Evolutionary conservation across 2,888 invertebrate species (phyloP).

Genomic region (Cryptops parisi): DNA sequence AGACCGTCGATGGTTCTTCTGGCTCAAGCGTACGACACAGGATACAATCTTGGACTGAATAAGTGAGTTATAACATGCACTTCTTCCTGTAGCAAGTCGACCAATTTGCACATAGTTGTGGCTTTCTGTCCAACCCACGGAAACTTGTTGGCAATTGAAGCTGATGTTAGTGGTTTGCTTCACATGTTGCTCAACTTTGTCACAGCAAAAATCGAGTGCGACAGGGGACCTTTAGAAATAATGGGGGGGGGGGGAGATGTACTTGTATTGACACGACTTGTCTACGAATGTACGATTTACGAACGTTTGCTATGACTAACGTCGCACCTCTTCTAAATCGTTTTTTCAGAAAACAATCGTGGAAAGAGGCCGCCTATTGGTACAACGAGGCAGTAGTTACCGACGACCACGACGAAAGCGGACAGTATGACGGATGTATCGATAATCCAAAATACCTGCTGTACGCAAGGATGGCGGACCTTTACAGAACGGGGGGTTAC

Average conservation of each 20-base stretch:
- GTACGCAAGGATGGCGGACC: slow-evolving; percentile 36
- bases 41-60: slow-evolving; percentile 30
- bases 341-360: slow-evolving; percentile 27
- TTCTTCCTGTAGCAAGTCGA: slow-evolving; percentile 12
- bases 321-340: no score
- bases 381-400: slow-evolving; percentile 30
- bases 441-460: slow-evolving; percentile 35
- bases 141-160: no score
- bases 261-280: neutral
- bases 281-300: no score
- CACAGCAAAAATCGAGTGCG: no score
- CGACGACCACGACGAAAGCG: slow-evolving; percentile 27
- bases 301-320: no score
- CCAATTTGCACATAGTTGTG: no score
- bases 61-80: slow-evolving; percentile 21
- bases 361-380: slow-evolving; percentile 34
- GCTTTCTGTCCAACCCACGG: no score
- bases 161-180: no score
- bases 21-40: slow-evolving; percentile 38
- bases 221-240: no score
- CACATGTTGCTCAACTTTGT: no score
- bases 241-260: neutral
- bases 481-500: slow-evolving; percentile 35
- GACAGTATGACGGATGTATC: slow-evolving; percentile 28
- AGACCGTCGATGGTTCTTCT: slow-evolving; percentile 37